These are phyloP conservation scores for Drosophila insularis DNA, from an alignment of 1,140 invertebrate species.

Conservation along the genomic window DNA sequence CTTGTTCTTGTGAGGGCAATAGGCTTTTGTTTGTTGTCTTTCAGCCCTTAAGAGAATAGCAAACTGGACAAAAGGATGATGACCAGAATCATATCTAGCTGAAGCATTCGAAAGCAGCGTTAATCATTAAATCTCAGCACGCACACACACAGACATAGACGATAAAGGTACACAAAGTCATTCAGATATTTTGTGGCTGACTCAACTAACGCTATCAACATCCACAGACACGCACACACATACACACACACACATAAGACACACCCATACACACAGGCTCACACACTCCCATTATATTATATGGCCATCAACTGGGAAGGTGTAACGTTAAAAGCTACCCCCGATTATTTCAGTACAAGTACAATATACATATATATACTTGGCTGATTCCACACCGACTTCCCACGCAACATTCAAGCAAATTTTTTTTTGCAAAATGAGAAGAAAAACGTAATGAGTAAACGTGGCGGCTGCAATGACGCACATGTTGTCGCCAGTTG, in stretches of 20 bases:
- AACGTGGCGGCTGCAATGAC: conserved; percentile 71
- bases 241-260: conserved; percentile 23
- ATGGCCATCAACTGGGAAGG: conserved; percentile 29
- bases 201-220: conserved; percentile 42
- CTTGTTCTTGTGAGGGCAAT: conserved; percentile 3
- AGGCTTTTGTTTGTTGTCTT: conserved; percentile 32
- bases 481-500: conserved; percentile 78
- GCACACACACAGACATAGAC: conserved; percentile 55
- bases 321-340: conserved; percentile 68
- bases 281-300: conserved; percentile 17
- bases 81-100: not conserved
- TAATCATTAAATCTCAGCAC: conserved; percentile 75
- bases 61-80: conserved; percentile 16
- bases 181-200: conserved; percentile 29
- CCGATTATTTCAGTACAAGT: conserved; percentile 27
- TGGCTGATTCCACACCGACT: no score
- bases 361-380: not conserved
- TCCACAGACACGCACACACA: conserved; percentile 20
- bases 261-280: conserved; percentile 14
- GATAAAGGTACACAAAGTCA: conserved; percentile 57
- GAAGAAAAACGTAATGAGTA: conserved; percentile 66
- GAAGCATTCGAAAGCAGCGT: conserved; percentile 44
- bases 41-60: conserved; percentile 54
- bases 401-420: conserved; percentile 62
- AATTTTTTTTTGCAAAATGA: conserved; percentile 39